A percentile compares a stretch with the other conserved stretches of the same genome.
phyloP scores from a whole-genome alignment of 2,888 invertebrate species.

The Chrysolina oricalcia region DNA sequence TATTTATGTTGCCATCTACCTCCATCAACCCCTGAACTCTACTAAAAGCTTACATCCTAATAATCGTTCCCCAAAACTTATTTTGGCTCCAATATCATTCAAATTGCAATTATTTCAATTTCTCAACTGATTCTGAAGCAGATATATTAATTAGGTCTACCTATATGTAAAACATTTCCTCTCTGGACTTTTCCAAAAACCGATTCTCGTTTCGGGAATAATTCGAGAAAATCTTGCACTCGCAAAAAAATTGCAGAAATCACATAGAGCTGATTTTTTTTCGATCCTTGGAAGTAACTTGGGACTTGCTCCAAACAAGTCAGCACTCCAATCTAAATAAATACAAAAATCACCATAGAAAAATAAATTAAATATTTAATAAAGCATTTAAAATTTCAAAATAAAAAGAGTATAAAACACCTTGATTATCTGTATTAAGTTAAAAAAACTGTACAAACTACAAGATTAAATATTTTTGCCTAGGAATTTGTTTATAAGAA shows the following conservation, averaged over 20 bases:
- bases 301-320: conserved; percentile 58
- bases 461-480: conserved; percentile 1
- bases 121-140: too few relatives aligned
- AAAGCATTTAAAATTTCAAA: conserved; percentile 49
- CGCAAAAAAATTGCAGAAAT: conserved; percentile 32
- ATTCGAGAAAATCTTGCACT: conserved; percentile 31
- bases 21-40: too few relatives aligned
- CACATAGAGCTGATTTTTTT: conserved; percentile 31
- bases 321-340: conserved; percentile 55
- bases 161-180: too few relatives aligned
- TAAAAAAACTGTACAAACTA: conserved; percentile 31
- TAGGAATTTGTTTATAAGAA: conserved; percentile 34
- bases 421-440: conserved; percentile 36
- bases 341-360: conserved; percentile 46
- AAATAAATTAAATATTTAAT: conserved; percentile 46
- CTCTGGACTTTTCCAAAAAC: too few relatives aligned
- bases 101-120: too few relatives aligned
- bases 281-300: conserved; percentile 34
- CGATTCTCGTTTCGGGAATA: background rate
- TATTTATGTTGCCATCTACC: too few relatives aligned
- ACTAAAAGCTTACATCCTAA: too few relatives aligned
- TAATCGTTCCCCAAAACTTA: too few relatives aligned
- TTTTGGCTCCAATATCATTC: too few relatives aligned
- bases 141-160: too few relatives aligned
- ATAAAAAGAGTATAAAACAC: conserved; percentile 41